A percentile compares a stretch with the other conserved stretches of the same genome.
These are phyloP conservation scores for Ephydatia muelleri DNA, from an alignment of 37 sponge, comb jelly and placozoan species.

Conservation along the genomic window DNA sequence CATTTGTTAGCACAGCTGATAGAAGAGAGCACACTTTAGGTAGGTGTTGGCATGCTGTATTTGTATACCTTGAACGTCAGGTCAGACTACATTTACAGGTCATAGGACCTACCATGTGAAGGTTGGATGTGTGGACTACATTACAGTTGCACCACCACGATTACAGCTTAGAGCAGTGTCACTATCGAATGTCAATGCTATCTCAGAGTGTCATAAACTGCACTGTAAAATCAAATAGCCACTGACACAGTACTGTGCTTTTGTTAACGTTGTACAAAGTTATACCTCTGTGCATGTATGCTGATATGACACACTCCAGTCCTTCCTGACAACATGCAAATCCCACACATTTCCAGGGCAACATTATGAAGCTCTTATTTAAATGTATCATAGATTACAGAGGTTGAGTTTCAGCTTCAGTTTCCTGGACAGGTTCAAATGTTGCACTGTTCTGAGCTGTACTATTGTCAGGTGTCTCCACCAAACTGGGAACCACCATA, in stretches of 20 bases:
- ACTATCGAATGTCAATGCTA: neutral
- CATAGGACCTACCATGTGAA: conserved; percentile 6
- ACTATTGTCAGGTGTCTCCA: neutral
- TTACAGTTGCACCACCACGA: conserved; percentile 39
- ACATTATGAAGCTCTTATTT: too few species aligned
- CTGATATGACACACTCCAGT: too few species aligned
- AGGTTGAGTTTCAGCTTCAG: neutral
- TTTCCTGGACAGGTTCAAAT: neutral
- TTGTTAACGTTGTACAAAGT: too few species aligned
- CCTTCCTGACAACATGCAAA: neutral
- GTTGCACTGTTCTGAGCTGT: neutral
- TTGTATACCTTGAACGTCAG: neutral
- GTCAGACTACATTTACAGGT: neutral
- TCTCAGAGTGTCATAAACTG: neutral
- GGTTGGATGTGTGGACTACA: conserved; percentile 1
- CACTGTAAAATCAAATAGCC: neutral
- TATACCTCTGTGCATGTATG: too few species aligned
- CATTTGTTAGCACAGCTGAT: neutral
- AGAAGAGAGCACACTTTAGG: neutral
- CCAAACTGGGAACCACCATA: neutral
- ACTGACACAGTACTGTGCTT: neutral
- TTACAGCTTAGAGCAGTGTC: conserved; percentile 46
- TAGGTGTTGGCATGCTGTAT: neutral
- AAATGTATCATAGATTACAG: neutral
- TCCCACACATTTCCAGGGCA: neutral